These are phyloP conservation scores for Dolichotis patagonum DNA, from an alignment of 2,113 vertebrate genomes.

Conservation along the genomic window DNA sequence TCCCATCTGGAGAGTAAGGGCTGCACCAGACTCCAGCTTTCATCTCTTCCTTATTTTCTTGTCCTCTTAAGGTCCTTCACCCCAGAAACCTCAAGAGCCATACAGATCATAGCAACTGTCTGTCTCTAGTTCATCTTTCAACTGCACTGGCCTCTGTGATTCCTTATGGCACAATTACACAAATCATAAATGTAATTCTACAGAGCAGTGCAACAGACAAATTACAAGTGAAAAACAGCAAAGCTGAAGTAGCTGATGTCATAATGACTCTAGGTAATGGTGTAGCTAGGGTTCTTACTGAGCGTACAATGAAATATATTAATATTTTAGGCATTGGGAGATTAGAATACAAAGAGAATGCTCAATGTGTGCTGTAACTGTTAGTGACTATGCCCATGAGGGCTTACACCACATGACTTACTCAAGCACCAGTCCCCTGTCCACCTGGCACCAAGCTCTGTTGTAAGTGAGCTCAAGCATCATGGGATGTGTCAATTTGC, in stretches of 20 bases:
- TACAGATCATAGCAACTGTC: no score
- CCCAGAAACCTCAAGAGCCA: no score
- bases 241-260: no score
- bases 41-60: no score
- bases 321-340: neutral
- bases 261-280: fast-evolving
- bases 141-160: fast-evolving
- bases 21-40: no score
- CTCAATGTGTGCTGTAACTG: neutral
- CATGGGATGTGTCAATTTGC: neutral
- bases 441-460: neutral
- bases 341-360: no score
- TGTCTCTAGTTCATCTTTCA: neutral
- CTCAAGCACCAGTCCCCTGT: neutral
- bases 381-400: no score
- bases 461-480: neutral
- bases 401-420: neutral
- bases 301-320: fast-evolving
- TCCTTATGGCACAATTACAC: neutral
- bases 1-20: no score
- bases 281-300: fast-evolving
- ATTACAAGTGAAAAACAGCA: fast-evolving
- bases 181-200: fast-evolving
- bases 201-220: neutral
- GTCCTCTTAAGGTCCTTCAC: no score